Evolutionary conservation across 2,888 invertebrate genomes (phyloP), one percentile per base, ranked within the genome.

Genomic region (Lomographa bimaculata): DNA sequence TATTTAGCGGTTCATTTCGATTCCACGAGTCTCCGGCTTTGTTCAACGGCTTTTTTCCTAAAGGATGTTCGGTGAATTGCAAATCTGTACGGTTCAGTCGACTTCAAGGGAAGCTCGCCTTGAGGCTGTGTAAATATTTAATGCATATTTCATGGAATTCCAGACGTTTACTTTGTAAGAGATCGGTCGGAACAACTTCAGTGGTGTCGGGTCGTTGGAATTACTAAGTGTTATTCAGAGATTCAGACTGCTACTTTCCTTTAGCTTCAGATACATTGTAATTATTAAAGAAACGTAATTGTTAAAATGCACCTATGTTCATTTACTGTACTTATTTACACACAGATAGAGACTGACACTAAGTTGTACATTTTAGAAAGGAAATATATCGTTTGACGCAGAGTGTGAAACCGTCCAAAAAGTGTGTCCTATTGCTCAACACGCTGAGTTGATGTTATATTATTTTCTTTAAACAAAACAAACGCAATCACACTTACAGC

Each of bases 121-220:
- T 62, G 73, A 64, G 76, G 72, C 79, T 81, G 78, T 70, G 83
- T 81, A 85, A 86, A 86, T 85, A 87, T 85, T 85, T 80, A 79
- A 87, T 85, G 83, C 82, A 85, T 85, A 85, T 86, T 87, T 85
- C 85, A 87, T 84, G 79, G 77, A 64, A 60, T 69, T 57, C 70
- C 69, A 68, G 67, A 68, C 74, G 69, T 79, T 84, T 82, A 73
- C 79, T 80, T 79, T 81, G 78, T 73, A 79, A 79, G 67, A 78
- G 71, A 82, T 79, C 75, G 66, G 65, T 71, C 70, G 65, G 68
- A 79, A 77, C 77, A 78, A 74, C 71, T 69, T 64, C 61, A 58
- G 50, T 65, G 57, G 62, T 66, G 61, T 71, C 60, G 53, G 57
- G 51, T 55, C 37, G 41, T 28, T 24, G 5, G 11, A 24, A 43